phyloP scores from a whole-genome alignment of 2,888 invertebrate species.

The Polyploca ridens region DNA sequence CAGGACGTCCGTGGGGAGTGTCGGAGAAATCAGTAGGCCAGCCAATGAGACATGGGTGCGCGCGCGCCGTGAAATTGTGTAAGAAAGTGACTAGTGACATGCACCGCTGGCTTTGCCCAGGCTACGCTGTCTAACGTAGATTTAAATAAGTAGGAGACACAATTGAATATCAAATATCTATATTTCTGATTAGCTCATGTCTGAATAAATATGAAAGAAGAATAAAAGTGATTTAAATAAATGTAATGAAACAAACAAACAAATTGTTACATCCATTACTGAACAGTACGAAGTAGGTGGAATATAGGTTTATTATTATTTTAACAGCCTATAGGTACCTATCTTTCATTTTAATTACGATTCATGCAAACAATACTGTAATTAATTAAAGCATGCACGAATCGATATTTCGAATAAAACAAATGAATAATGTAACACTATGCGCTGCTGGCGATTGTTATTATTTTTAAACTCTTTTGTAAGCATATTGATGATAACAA shows the following conservation, averaged over 20 bases:
- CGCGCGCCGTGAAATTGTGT: slow-evolving; percentile 75
- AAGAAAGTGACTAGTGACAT: slow-evolving; percentile 71
- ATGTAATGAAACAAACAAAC: neutral
- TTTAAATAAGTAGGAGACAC: slow-evolving; percentile 15
- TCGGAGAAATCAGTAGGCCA: slow-evolving; percentile 60
- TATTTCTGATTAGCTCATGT: no score
- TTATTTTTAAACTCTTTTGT: neutral
- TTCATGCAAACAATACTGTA: slow-evolving; percentile 4
- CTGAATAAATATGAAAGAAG: no score
- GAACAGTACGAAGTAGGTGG: neutral
- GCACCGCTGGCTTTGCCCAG: slow-evolving; percentile 21
- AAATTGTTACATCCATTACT: neutral
- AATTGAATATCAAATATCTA: neutral
- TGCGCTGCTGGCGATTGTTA: neutral
- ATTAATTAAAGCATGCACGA: neutral
- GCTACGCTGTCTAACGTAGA: slow-evolving; percentile 26
- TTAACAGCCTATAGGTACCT: neutral
- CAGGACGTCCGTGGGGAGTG: slow-evolving; percentile 65
- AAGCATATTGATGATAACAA: neutral
- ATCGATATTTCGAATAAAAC: neutral
- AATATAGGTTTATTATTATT: neutral
- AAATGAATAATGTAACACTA: slow-evolving; percentile 3
- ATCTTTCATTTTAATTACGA: neutral
- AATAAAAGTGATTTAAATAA: no score
- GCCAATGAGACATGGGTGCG: slow-evolving; percentile 64